A percentile compares a stretch with the other conserved stretches of the same genome.
Evolutionary conservation across 2,888 invertebrate species (phyloP).

Genomic region (Idaea dimidiata): DNA sequence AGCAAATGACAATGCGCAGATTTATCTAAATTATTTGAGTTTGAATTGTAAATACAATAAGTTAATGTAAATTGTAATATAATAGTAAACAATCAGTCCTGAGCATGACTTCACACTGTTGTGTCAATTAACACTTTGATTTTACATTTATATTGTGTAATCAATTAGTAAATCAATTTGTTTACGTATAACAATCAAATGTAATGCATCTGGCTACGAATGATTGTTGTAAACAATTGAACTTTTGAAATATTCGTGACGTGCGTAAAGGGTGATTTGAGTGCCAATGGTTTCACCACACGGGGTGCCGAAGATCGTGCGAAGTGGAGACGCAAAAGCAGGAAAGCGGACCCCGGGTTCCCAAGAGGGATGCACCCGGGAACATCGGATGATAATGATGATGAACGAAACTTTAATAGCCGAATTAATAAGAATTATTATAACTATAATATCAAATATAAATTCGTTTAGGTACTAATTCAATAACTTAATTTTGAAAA

Average conservation of each 20-base stretch:
- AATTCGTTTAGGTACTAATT: slow-evolving; percentile 20
- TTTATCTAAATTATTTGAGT: neutral
- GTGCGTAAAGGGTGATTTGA: too few relatives aligned
- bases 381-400: too few relatives aligned
- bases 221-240: neutral
- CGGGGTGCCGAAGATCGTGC: too few relatives aligned
- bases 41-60: neutral
- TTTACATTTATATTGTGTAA: neutral
- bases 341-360: too few relatives aligned
- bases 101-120: neutral
- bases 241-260: too few relatives aligned
- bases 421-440: too few relatives aligned
- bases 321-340: too few relatives aligned
- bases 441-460: too few relatives aligned
- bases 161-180: slow-evolving; percentile 1
- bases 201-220: neutral
- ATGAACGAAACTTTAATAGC: too few relatives aligned
- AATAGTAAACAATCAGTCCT: neutral
- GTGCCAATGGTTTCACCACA: too few relatives aligned
- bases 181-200: neutral
- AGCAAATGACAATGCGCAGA: too few relatives aligned
- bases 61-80: neutral
- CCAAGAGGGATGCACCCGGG: too few relatives aligned
- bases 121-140: neutral
- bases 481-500: slow-evolving; percentile 24